These are phyloP conservation scores for Drosophila neutralis DNA, from an alignment of 2,888 invertebrate species.

Conservation along the genomic window DNA sequence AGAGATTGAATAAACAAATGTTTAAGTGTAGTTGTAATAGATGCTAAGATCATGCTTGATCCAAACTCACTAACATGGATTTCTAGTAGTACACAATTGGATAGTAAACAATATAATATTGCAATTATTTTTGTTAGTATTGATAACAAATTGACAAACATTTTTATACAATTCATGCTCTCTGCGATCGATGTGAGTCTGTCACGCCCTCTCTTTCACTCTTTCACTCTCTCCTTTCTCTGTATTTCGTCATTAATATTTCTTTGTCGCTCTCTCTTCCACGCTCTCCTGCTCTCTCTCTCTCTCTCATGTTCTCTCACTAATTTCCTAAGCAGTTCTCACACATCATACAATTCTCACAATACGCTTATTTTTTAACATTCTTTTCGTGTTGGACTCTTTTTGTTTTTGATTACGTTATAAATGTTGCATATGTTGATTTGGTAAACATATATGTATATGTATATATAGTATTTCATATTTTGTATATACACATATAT, in stretches of 20 bases:
- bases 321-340: constrained; percentile 62
- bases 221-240: neutral
- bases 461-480: constrained; percentile 9
- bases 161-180: constrained; percentile 12
- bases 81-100: constrained; percentile 29
- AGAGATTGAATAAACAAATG: neutral
- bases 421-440: constrained; percentile 47
- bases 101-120: constrained; percentile 44
- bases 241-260: neutral
- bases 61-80: constrained; percentile 3
- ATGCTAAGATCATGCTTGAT: neutral
- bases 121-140: constrained; percentile 21
- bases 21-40: neutral
- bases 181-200: neutral
- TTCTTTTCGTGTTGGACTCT: constrained; percentile 13
- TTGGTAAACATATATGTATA: constrained; percentile 9
- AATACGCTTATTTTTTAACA: constrained; percentile 66
- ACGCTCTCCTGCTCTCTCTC: neutral
- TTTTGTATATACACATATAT: constrained; percentile 36
- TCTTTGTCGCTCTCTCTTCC: neutral
- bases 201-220: neutral
- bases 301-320: constrained; percentile 4
- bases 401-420: constrained; percentile 33
- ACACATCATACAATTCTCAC: constrained; percentile 60
- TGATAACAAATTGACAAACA: constrained; percentile 51